A percentile compares a stretch with the other conserved stretches of the same genome.
Evolutionary conservation across 2,888 invertebrate genomes (phyloP).

Genomic region (Platerodrilus igneus): DNA sequence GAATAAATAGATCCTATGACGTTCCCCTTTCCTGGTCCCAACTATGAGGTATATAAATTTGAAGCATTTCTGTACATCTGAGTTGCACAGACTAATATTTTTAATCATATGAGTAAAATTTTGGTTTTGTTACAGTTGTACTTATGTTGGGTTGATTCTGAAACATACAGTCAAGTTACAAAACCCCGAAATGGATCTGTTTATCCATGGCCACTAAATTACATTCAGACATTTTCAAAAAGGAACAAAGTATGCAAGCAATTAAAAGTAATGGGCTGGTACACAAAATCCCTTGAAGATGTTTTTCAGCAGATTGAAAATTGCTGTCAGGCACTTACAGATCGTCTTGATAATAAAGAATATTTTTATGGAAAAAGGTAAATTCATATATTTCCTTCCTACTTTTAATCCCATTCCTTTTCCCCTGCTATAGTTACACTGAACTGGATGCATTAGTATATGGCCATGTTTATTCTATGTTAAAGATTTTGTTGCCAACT

Average conservation of each 20-base stretch:
- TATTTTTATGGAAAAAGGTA: constrained; percentile 79
- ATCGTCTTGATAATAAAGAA: constrained; percentile 71
- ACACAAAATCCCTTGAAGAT: constrained; percentile 70
- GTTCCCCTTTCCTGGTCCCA: no score
- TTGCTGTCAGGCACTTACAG: constrained; percentile 83
- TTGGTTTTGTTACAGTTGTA: constrained; percentile 63
- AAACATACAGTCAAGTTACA: constrained; percentile 77
- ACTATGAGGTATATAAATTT: no score
- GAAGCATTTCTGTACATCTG: no score
- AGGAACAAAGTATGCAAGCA: constrained; percentile 63
- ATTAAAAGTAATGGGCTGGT: constrained; percentile 78
- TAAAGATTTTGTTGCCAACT: constrained; percentile 35
- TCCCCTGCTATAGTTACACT: constrained; percentile 55
- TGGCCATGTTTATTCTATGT: constrained; percentile 56
- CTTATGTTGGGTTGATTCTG: constrained; percentile 80
- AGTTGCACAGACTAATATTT: background rate
- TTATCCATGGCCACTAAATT: constrained; percentile 89
- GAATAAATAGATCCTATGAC: no score
- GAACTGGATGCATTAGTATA: constrained; percentile 76
- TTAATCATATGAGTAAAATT: constrained; percentile 7
- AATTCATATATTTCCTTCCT: no score
- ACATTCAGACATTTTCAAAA: constrained; percentile 75
- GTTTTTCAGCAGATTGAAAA: constrained; percentile 74
- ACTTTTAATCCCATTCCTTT: no score
- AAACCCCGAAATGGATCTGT: constrained; percentile 80